phyloP scores from a whole-genome alignment of 2,797 vertebrate species.

The Heliangelus exortis region DNA sequence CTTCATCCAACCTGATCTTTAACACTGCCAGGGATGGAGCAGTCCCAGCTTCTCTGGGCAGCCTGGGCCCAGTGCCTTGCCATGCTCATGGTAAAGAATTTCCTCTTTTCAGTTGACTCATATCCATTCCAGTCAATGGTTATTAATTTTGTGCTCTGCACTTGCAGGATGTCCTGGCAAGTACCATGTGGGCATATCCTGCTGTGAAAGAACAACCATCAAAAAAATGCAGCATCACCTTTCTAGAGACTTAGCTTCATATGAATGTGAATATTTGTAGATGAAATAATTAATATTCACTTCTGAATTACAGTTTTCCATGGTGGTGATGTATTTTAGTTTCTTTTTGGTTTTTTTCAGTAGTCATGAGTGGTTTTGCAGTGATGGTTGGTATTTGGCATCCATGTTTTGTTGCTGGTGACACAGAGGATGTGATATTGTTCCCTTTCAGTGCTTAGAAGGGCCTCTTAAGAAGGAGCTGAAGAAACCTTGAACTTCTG shows the following conservation, averaged over 20 bases:
- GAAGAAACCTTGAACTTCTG: constrained; percentile 7
- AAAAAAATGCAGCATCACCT: not conserved
- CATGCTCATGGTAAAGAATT: too few relatives aligned
- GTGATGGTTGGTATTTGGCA: not conserved
- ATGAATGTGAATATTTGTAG: not conserved
- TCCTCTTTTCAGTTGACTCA: not conserved
- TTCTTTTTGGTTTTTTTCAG: not conserved
- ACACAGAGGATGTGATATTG: not conserved
- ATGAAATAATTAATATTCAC: not conserved
- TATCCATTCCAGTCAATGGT: rapidly evolving
- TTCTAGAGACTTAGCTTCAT: not conserved
- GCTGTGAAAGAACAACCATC: not conserved
- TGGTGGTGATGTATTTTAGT: not conserved
- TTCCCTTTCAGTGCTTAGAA: not conserved
- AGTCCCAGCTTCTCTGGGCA: too few relatives aligned
- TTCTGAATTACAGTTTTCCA: rapidly evolving
- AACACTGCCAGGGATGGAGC: too few relatives aligned
- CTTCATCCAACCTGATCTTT: too few relatives aligned
- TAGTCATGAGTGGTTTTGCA: not conserved
- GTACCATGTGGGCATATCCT: not conserved
- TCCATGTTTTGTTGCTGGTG: not conserved
- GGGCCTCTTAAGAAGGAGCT: not conserved
- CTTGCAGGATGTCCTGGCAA: too few relatives aligned
- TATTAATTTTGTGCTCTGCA: not conserved
- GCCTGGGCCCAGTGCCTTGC: too few relatives aligned